A percentile compares a stretch with the other conserved stretches of the same genome.
Conservation (phyloP, 2,888 invertebrate species). For the Eristalis pertinax region DNA sequence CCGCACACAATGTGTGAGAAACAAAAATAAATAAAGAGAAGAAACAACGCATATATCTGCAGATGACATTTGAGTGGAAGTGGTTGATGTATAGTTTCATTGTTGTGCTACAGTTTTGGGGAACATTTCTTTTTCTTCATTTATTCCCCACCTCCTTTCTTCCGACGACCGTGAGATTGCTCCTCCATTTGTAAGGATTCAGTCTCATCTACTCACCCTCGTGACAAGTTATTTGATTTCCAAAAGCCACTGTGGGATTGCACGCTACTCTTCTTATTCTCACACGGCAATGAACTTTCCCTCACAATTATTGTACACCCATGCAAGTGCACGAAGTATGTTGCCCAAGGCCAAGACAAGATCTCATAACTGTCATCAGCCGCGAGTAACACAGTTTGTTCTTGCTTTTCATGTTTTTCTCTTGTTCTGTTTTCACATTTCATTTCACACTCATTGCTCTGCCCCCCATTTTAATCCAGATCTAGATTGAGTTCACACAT, state of each 20-base stretch:
- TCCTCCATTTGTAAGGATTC: too few species aligned
- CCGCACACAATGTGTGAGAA: background rate
- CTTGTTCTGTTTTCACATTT: constrained; percentile 15
- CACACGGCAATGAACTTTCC: background rate
- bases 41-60: background rate
- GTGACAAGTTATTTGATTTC: background rate
- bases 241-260: too few species aligned
- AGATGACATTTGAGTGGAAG: background rate
- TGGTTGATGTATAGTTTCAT: background rate
- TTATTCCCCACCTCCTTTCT: too few species aligned
- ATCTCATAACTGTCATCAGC: constrained; percentile 1
- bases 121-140: background rate
- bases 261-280: background rate
- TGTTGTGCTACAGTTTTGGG: background rate
- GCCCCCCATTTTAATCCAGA: background rate
- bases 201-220: too few species aligned
- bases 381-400: constrained; percentile 11
- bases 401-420: constrained; percentile 15
- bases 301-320: background rate
- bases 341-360: constrained; percentile 11
- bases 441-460: background rate
- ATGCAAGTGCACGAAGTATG: background rate
- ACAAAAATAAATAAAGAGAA: background rate
- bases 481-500: constrained; percentile 25
- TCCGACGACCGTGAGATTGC: too few species aligned